These are phyloP conservation scores for Eupithecia tripunctaria DNA, from an alignment of 2,888 invertebrate species.

Conservation along the genomic window DNA sequence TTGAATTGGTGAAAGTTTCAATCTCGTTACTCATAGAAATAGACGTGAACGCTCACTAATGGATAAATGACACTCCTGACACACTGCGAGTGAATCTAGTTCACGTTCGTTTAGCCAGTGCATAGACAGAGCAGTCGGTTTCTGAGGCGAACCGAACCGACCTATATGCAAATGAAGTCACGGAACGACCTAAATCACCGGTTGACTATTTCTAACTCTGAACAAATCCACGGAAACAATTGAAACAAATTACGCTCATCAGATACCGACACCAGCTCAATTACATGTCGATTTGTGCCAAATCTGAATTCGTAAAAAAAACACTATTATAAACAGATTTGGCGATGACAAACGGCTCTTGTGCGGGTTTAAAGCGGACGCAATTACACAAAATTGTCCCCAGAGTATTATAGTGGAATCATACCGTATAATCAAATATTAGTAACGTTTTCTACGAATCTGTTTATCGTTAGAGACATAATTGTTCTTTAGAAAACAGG, in stretches of 20 bases:
- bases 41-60: conserved; percentile 27
- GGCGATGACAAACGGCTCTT: conserved; percentile 62
- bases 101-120: conserved; percentile 17
- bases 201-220: conserved; percentile 61
- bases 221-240: conserved; percentile 61
- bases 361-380: conserved; percentile 56
- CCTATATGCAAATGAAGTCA: conserved; percentile 81
- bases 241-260: conserved; percentile 74
- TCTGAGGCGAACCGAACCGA: conserved; percentile 61
- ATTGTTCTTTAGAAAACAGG: not conserved
- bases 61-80: conserved; percentile 52
- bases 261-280: conserved; percentile 66
- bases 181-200: conserved; percentile 76
- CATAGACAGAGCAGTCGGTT: conserved; percentile 60
- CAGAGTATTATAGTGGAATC: conserved; percentile 34
- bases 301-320: conserved; percentile 64
- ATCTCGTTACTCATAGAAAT: conserved; percentile 30
- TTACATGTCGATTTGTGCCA: conserved; percentile 69
- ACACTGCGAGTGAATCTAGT: conserved; percentile 51
- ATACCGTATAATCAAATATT: conserved; percentile 43
- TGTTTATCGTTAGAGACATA: not conserved
- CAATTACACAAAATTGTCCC: conserved; percentile 59
- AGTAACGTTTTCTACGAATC: conserved; percentile 42
- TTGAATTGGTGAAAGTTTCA: conserved; percentile 36
- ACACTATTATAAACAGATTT: conserved; percentile 80